These are phyloP conservation scores for Diorhabda elongata DNA, from an alignment of 1,140 invertebrate species.

Conservation along the genomic window DNA sequence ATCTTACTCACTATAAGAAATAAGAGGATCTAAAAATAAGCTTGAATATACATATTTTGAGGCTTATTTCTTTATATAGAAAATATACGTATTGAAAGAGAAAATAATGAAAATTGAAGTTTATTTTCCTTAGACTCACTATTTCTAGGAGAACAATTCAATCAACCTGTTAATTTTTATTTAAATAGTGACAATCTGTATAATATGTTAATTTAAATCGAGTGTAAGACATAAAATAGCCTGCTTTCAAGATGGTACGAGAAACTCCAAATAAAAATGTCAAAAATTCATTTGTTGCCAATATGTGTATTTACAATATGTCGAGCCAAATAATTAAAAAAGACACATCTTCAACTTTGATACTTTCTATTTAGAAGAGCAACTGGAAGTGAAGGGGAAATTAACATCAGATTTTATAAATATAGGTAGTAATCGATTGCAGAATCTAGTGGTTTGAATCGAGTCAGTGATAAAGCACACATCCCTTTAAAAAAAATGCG, in stretches of 20 bases:
- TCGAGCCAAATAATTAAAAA: background rate
- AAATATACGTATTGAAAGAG: too few species aligned
- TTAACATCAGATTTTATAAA: slow-evolving; percentile 36
- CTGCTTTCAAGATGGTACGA: background rate
- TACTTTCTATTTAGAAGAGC: slow-evolving; percentile 17
- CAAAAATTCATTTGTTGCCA: slow-evolving; percentile 13
- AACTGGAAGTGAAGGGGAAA: slow-evolving; percentile 28
- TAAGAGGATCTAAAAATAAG: too few species aligned
- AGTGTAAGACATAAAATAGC: background rate
- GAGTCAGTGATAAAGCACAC: slow-evolving; percentile 28
- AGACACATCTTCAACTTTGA: slow-evolving; percentile 3
- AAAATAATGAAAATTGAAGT: too few species aligned
- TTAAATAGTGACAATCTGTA: background rate
- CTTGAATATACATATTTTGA: too few species aligned
- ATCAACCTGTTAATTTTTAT: too few species aligned
- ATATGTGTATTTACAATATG: slow-evolving; percentile 3
- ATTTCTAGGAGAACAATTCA: too few species aligned
- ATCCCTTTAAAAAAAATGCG: slow-evolving; percentile 28
- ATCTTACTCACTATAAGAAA: too few species aligned
- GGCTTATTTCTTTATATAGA: too few species aligned
- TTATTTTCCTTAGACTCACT: too few species aligned
- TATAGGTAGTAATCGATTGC: slow-evolving; percentile 26
- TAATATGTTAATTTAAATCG: background rate
- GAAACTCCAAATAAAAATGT: slow-evolving; percentile 9
- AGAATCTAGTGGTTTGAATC: slow-evolving; percentile 30